Evolutionary conservation across 2,888 invertebrate genomes (phyloP), one percentile per base, ranked within the genome.

Genomic region (Polydesmus complanatus): DNA sequence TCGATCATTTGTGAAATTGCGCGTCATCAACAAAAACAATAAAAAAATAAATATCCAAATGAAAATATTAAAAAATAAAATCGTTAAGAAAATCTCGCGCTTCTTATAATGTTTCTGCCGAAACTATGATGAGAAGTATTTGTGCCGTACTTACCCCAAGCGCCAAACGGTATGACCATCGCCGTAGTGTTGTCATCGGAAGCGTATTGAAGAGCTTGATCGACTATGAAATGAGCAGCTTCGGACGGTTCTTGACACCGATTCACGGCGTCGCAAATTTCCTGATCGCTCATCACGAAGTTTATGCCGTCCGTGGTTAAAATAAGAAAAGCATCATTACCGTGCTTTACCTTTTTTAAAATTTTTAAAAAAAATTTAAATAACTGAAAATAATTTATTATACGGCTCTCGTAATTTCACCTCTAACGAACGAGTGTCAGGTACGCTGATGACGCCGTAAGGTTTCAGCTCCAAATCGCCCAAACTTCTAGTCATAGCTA

Each of bases 401-500:
- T 8, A 52, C 11, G 52, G 21, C 8, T 14, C 2, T n/a, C n/a
- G n/a, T n/a, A n/a, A n/a, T n/a, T 27, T 22, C 27, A 77, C 77
- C 69, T 72, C 70, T 25, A 74, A 66, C 21, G 70, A 69, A 51
- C 69, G 66, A 2, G 73, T 70, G 56, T 74, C 71, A 14, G 78
- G 77, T 26, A 72, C 69, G 5, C 77, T 75, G 27, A 70, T 75
- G 1, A 78, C 78, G 18, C 78, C 78, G 67, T 67, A 76, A 1
- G 68, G 68, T 66, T 78, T 78, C 56, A 78, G 68, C 54, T 77
- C 77, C 18, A 76, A 66, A 67, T 78, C 78, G 1, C 78, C 78
- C 14, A 78, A 70, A 68, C 77, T 77, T 22, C 78, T 67, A 1
- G 77, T 77, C 78, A 79, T 79, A 3, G 74, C 74, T 3, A 79